Evolutionary conservation across 2,113 vertebrate species (phyloP), one percentile per base, ranked within the genome.

Genomic region (Hystrix brachyura): DNA sequence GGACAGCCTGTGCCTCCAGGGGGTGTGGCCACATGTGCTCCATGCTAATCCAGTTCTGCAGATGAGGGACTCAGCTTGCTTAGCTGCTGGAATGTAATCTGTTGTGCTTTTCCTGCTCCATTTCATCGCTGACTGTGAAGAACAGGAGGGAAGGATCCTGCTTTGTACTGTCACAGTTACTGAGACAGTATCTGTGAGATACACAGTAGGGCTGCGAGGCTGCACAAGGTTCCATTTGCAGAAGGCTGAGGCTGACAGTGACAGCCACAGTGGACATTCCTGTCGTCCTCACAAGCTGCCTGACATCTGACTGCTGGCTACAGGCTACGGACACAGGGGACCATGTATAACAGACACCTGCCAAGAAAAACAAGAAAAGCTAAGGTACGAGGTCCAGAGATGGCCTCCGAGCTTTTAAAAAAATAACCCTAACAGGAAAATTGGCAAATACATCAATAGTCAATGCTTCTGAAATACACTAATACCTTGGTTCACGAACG

Each of bases 301-400:
- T 21, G 46, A 25, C 34, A 62, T 2, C 12, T 2, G n/a, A 46
- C 60, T 10, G 9, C 67, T 64, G 57, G 48, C 12, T 34, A 51
- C 0, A 0, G 43, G 51, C 51, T 8, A 32, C 48, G 78, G 69
- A 62, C n/a, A 19, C 1, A 55, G 6, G 18, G 19, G 4, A 72
- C 38, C 67, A 27, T 0, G 0, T 72, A 23, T 25, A 65, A 43
- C 25, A 74, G 48, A 29, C 6, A 29, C 0, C 4, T 43, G 19
- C 59, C 60, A 53, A 32, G 5, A 55, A 74, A 48, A 64, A n/a
- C 18, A 57, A 64, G 74, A 81, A 64, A 87, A 81, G 25, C 53
- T 27, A 78, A 59, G 7, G 25, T 29, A 21, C 25, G 8, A 55
- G 15, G 80, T 55, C 19, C 59, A 38, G 79, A 67, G 21, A 32